Evolutionary conservation across 2,113 vertebrate species (phyloP).

Genomic region (Stigmatopora argus): DNA sequence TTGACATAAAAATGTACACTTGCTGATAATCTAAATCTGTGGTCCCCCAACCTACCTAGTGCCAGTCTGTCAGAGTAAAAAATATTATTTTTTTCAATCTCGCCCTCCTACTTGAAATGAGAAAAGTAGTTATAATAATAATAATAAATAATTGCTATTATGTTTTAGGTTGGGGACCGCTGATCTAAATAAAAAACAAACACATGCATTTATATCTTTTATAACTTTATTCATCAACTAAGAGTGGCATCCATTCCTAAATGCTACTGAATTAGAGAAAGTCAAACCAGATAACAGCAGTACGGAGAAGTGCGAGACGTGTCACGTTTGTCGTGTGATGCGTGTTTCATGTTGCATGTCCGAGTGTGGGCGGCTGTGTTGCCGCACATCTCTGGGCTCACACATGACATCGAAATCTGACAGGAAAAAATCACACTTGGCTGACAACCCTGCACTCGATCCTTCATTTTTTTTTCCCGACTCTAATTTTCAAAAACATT

Average conservation of each 20-base stretch:
- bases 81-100: too few species aligned
- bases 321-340: neutral
- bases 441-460: slow-evolving; percentile 1
- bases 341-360: slow-evolving; percentile 35
- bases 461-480: neutral
- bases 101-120: too few species aligned
- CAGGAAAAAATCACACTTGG: slow-evolving; percentile 15
- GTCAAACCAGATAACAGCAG: slow-evolving; percentile 23
- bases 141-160: too few species aligned
- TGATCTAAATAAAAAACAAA: neutral
- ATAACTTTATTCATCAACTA: neutral
- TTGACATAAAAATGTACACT: too few species aligned
- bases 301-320: slow-evolving; percentile 10
- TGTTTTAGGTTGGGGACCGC: too few species aligned
- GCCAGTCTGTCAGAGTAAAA: too few species aligned
- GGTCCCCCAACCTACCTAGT: too few species aligned
- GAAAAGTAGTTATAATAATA: too few species aligned
- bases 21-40: too few species aligned
- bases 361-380: slow-evolving; percentile 32
- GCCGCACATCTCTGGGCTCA: slow-evolving; percentile 23
- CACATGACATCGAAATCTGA: slow-evolving; percentile 12
- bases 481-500: neutral
- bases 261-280: slow-evolving; percentile 7
- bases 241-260: neutral
- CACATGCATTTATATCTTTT: neutral